Base-by-base conservation (phyloP, 2,888 invertebrate species). In the Macropis europaea region DNA sequence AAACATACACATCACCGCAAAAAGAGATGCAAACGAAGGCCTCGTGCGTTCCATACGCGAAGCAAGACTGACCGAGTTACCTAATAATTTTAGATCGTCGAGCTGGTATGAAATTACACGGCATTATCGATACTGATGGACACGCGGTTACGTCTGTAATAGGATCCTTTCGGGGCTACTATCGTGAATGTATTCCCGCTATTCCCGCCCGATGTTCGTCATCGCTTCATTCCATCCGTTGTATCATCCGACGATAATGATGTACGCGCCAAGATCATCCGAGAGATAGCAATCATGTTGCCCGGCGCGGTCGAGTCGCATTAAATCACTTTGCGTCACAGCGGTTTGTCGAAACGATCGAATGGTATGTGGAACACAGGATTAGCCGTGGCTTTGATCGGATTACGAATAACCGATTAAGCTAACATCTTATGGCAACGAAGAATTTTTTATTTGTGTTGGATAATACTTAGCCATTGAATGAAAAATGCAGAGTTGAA, bases 11-110 rank as follows among this genome's bases (percentile, higher is more conserved):
- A 4, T 11, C 1, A 13, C 32, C 13, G 3, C 3, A 9, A 40
- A 5, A 24, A 42, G 38, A 42, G 19, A 22, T 2, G 32, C 2
- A 30, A 5, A 15, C 15, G 19, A 32, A 7, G 36, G 36, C 7
- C 6, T n/a, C 24, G 15, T 9, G 47, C 32, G 36, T 13, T 43
- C 32, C 32, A 11, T 6, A 24, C 48, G 38, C 40, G 42, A 48
- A 45, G 45, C 48, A 19, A 32, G 73, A 78, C 43, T 77, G 78
- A 82, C 79, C 82, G 75, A 77, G 76, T 84, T 83, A 81, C 81
- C 80, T 77, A 77, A 82, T 84, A 83, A 82, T 85, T 84, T 83
- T 56, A 75, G 60, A 74, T 69, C 69, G 24, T 63, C 61, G 43
- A 40, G 68, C 43, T 63, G 45, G 28, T 66, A 43, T 63, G 59